These are phyloP conservation scores for Brienomyrus brachyistius DNA, from an alignment of 2,113 vertebrate species.

Conservation along the genomic window DNA sequence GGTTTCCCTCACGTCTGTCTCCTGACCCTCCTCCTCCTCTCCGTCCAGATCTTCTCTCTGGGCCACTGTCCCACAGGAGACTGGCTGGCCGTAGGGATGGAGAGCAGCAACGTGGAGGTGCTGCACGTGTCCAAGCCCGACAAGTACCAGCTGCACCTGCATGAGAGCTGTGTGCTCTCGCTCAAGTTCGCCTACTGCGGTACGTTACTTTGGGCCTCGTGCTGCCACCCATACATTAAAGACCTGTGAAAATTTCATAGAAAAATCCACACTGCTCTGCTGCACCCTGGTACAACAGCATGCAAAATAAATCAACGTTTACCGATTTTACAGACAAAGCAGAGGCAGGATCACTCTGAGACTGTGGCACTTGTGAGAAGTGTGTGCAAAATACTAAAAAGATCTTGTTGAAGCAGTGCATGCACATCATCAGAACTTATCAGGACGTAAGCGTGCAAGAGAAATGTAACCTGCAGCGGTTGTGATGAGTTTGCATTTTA, in stretches of 20 bases:
- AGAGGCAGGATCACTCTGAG: background rate
- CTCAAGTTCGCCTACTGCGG: background rate
- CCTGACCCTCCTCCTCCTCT: no score
- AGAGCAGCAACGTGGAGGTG: no score
- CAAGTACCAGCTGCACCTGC: no score
- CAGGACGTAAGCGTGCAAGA: background rate
- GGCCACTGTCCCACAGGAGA: no score
- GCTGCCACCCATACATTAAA: background rate
- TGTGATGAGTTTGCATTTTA: conserved; percentile 19
- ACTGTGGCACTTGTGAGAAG: background rate
- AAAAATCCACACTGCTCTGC: background rate
- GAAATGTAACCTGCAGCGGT: background rate
- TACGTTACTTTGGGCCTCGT: background rate
- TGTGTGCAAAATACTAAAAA: background rate
- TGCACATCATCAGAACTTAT: background rate
- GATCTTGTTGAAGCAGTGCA: background rate
- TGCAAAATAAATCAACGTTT: background rate
- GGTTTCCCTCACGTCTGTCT: no score
- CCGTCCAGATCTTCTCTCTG: no score
- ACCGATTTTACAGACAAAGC: background rate
- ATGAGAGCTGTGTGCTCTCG: no score
- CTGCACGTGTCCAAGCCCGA: no score
- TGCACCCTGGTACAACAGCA: background rate
- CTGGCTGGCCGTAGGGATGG: no score
- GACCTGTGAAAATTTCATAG: background rate